These are phyloP conservation scores for Deroptyus accipitrinus DNA, from an alignment of 2,113 vertebrate species.

Conservation along the genomic window DNA sequence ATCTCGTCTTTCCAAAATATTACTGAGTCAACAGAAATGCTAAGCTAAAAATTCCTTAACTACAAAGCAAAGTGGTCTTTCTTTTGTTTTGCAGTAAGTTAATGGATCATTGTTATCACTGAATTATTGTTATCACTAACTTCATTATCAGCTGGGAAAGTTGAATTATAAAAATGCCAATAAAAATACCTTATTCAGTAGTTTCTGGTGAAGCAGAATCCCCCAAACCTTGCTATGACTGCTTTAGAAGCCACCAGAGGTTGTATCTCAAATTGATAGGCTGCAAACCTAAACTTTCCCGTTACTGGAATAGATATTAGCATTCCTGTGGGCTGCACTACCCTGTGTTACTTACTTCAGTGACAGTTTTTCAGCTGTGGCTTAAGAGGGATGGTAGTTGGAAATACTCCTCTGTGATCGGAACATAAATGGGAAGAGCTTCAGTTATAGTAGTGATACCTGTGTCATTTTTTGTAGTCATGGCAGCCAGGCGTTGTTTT, in stretches of 20 bases:
- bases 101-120: not conserved
- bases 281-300: not conserved
- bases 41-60: not conserved
- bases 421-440: not conserved
- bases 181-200: not conserved
- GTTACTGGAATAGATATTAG: not conserved
- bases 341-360: not conserved
- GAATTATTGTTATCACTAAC: not conserved
- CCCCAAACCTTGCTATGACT: not conserved
- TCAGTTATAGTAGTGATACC: not conserved
- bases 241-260: not conserved
- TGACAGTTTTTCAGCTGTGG: not conserved
- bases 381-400: not conserved
- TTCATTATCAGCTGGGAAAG: not conserved
- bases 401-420: not conserved
- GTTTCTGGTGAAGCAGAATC: not conserved
- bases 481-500: not conserved
- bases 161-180: not conserved
- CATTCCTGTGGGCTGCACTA: not conserved
- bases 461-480: not conserved
- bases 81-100: not conserved
- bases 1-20: not conserved
- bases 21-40: slow-evolving; percentile 1
- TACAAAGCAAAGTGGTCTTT: not conserved
- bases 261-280: not conserved